phyloP scores from a whole-genome alignment of 2,113 vertebrate species.

The Colossoma macropomum region DNA sequence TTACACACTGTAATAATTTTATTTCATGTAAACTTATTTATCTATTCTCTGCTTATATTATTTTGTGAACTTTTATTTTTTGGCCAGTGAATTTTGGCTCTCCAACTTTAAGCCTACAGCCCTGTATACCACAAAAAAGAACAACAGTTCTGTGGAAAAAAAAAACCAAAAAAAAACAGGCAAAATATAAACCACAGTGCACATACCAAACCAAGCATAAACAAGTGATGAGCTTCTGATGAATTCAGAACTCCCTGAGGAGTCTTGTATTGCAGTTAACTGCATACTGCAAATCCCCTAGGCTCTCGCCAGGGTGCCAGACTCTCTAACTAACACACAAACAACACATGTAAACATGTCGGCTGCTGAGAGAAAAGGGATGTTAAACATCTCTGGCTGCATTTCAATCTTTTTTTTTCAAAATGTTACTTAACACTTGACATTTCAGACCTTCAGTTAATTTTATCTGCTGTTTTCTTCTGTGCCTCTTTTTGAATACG shows the following conservation, averaged over 20 bases:
- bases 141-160: not conserved
- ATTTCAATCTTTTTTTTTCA: not conserved
- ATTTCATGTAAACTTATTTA: too few species aligned
- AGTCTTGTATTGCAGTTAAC: conserved; percentile 15
- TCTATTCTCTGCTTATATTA: too few species aligned
- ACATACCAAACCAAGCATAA: not conserved
- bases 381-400: not conserved
- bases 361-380: not conserved
- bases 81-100: too few species aligned
- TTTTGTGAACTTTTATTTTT: too few species aligned
- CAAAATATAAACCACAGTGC: conserved; percentile 5
- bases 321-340: not conserved
- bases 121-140: not conserved
- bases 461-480: not conserved
- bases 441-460: not conserved
- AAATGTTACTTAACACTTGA: not conserved
- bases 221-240: not conserved
- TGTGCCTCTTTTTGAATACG: not conserved
- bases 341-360: not conserved
- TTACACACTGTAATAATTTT: too few species aligned
- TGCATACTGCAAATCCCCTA: conserved; percentile 28
- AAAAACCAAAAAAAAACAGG: too few species aligned
- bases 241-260: not conserved
- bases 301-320: not conserved
- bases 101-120: not conserved